A percentile compares a stretch with the other conserved stretches of the same genome.
These are phyloP conservation scores for Prorops nasuta DNA, from an alignment of 1,140 invertebrate species.

Conservation along the genomic window DNA sequence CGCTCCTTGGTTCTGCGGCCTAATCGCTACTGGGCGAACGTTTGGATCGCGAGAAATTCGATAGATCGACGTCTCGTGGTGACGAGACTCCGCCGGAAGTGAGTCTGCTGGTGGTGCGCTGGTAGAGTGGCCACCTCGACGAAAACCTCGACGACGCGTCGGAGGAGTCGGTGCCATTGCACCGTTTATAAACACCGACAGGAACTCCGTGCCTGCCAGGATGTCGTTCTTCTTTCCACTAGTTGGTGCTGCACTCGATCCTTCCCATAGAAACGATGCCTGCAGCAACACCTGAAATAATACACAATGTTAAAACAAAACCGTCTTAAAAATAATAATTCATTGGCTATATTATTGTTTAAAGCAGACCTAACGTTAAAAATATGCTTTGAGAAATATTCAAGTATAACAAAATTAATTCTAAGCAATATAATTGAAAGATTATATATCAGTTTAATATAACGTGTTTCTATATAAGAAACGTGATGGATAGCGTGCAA, in stretches of 20 bases:
- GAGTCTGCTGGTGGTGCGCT: conserved; percentile 17
- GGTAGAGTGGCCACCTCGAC: conserved; percentile 23
- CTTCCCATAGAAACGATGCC: conserved; percentile 41
- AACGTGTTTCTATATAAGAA: no score
- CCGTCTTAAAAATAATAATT: conserved; percentile 4
- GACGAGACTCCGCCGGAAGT: conserved; percentile 42
- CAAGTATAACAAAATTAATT: no score
- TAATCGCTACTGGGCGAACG: background rate
- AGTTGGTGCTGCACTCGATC: conserved; percentile 27
- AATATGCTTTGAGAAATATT: no score
- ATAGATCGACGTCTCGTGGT: conserved; percentile 48
- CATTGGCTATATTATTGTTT: background rate
- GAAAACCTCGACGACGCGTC: conserved; percentile 43
- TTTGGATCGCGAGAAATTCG: conserved; percentile 45
- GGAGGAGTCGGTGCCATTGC: conserved; percentile 45
- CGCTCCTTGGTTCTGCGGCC: conserved; percentile 15
- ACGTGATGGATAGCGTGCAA: no score
- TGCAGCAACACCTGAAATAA: conserved; percentile 47
- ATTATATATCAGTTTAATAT: no score
- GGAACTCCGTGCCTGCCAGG: conserved; percentile 60
- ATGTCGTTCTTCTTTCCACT: conserved; percentile 52
- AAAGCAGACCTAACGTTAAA: background rate
- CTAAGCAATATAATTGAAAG: no score
- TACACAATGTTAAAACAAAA: no score
- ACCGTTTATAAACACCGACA: conserved; percentile 59